Base-by-base conservation (phyloP, 2,888 invertebrate species). In the Aleiodes alternator region DNA sequence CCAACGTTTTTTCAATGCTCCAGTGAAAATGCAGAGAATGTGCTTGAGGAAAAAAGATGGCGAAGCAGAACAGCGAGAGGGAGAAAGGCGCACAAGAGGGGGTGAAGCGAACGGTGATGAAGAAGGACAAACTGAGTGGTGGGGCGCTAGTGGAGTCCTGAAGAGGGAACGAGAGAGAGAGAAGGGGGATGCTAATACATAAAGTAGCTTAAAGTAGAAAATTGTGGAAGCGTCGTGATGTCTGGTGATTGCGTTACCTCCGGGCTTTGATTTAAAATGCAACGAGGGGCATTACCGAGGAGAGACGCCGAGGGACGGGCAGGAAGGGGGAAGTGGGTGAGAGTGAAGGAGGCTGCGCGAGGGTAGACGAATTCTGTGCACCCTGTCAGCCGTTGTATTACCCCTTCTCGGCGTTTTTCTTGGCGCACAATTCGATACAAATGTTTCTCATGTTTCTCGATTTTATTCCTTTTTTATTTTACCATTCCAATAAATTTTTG, bases 151-250 rank as follows among this genome's bases (percentile, higher is more conserved):
- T 55, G 53, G 70, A 31, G 78, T 1, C 23, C 43, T 59, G 57
- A 31, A 23, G 66, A 73, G 64, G 74, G 72, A 59, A 71, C 66
- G 66, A 61, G 64, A 72, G 77, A 59, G 79, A 71, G 71, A 78
- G 64, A 66, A 77, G 77, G 79, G 79, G 75, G 84, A 82, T 83
- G 85, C 88, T 89, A 89, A 89, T 89, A 88, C 88, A 89, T 87
- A 89, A 89, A 89, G 89, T 89, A 89, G 89, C 89, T 89, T 89
- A 89, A 89, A 89, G 89, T 89, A 89, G 89, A 89, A 89, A 89
- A 89, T 89, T 89, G 89, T 89, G 89, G 89, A 89, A 89, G 89
- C 89, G 89, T 89, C 89, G 89, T 89, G 89, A 89, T 89, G 89
- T 88, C 84, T 87, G 88, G 88, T 89, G 89, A 89, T 89, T 89